Evolutionary conservation across 1,140 invertebrate genomes (phyloP).

Genomic region (Condylostylus longicornis): DNA sequence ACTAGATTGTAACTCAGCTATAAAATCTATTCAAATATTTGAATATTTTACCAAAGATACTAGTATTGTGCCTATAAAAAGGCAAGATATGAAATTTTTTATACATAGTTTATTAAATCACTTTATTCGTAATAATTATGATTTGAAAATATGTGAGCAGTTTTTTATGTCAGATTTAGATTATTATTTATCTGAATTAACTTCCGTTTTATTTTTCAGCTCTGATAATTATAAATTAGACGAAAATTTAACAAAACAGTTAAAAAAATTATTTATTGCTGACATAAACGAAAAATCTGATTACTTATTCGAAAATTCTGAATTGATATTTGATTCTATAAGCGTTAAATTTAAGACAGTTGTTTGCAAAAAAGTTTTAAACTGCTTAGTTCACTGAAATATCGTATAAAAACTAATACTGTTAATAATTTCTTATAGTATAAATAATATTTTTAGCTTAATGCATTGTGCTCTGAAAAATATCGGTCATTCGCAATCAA

Average conservation of each 20-base stretch:
- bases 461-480: too few relatives aligned
- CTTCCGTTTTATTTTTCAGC: constrained; percentile 30
- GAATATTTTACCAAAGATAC: constrained; percentile 32
- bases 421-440: too few relatives aligned
- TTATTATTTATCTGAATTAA: constrained; percentile 28
- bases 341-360: constrained; percentile 30
- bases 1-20: constrained; percentile 17
- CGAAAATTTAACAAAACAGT: constrained; percentile 28
- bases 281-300: constrained; percentile 2
- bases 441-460: too few relatives aligned
- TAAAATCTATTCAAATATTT: constrained; percentile 25
- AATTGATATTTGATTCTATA: constrained; percentile 28
- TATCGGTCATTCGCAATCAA: too few relatives aligned
- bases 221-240: constrained; percentile 29
- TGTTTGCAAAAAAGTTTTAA: constrained; percentile 28
- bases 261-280: constrained; percentile 22
- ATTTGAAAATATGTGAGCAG: constrained; percentile 24
- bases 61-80: constrained; percentile 26
- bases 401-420: too few relatives aligned
- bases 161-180: constrained; percentile 29
- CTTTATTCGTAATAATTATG: constrained; percentile 23
- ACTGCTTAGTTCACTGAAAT: too few relatives aligned
- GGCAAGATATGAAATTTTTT: constrained; percentile 27
- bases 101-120: constrained; percentile 29
- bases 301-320: constrained; percentile 19